phyloP scores from a whole-genome alignment of 2,888 invertebrate species.

The Aphodius granarius region DNA sequence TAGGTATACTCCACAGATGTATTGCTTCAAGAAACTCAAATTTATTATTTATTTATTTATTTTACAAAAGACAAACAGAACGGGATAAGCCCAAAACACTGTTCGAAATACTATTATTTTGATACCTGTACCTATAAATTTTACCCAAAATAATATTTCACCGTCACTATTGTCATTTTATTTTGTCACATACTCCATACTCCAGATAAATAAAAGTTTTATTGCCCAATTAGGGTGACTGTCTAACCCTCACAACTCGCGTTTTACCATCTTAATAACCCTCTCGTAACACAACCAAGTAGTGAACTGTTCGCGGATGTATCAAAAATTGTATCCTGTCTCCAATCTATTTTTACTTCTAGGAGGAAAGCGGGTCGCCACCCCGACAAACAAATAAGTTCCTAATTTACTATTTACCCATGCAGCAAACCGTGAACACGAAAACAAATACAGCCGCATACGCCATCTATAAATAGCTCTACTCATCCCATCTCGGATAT shows the following conservation, averaged over 20 bases:
- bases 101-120: too few relatives aligned
- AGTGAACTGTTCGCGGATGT: conserved; percentile 5
- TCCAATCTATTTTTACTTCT: conserved; percentile 1
- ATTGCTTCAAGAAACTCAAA: too few relatives aligned
- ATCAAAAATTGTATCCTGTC: conserved; percentile 8
- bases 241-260: too few relatives aligned
- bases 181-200: background rate
- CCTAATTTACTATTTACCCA: conserved; percentile 11
- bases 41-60: too few relatives aligned
- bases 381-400: conserved; percentile 7
- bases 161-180: too few relatives aligned
- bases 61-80: too few relatives aligned
- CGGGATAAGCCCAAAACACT: too few relatives aligned
- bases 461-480: background rate
- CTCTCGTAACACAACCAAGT: background rate
- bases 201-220: background rate
- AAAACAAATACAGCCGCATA: conserved; percentile 4
- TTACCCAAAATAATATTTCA: too few relatives aligned
- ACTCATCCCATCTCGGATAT: background rate
- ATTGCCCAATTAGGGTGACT: background rate
- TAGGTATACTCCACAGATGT: too few relatives aligned
- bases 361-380: background rate
- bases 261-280: background rate
- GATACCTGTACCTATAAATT: too few relatives aligned
- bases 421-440: background rate